Base-by-base conservation (phyloP, 2,113 vertebrate genomes). In the Brachypodius melanocephalos region DNA sequence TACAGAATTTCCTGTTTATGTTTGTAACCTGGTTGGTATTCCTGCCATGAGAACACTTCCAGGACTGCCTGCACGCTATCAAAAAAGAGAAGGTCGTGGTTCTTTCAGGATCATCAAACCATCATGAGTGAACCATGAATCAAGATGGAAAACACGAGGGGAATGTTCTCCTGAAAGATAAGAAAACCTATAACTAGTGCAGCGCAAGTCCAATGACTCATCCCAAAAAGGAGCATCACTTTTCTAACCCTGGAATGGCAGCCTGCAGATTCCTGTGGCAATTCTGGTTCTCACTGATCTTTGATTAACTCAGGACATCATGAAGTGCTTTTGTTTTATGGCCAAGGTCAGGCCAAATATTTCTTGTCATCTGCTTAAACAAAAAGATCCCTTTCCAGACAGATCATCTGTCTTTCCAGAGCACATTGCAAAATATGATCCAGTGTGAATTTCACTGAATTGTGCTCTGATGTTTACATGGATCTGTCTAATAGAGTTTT, bases 101-200 rank as follows among this genome's bases (percentile, higher is more conserved):
- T 96, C 86, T 92, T 75, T 63, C 62, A 93, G 85, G 52, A 96
- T 88, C 92, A 93, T 83, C 67, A 81, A 86, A 76, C 0, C 7
- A 94, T 79, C 93, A 72, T 62, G 89, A 86, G 89, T 36, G 67
- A 92, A 61, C 86, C 79, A 92, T 85, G 89, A 96, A 94, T 85
- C 80, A 68, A 88, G 63, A 87, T n/a, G 69, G 85, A 93, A 91
- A 97, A 78, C 90, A 95, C 1, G 79, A 95, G 49, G 54, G 40
- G 66, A 91, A 85, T 59, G 46, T 68, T 85, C 54, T 93, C 80
- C 81, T 51, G 55, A 31, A 89, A 77, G 90, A 93, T 65, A 95
- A 95, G 55, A 51, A 85, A 92, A 34, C 28, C 40, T 20, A 0
- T 10, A 80, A 83, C 19, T 77, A 82, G 76, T 34, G 17, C 66